Evolutionary conservation across 2,113 vertebrate species (phyloP).

Genomic region (Syrrhaptes paradoxus): DNA sequence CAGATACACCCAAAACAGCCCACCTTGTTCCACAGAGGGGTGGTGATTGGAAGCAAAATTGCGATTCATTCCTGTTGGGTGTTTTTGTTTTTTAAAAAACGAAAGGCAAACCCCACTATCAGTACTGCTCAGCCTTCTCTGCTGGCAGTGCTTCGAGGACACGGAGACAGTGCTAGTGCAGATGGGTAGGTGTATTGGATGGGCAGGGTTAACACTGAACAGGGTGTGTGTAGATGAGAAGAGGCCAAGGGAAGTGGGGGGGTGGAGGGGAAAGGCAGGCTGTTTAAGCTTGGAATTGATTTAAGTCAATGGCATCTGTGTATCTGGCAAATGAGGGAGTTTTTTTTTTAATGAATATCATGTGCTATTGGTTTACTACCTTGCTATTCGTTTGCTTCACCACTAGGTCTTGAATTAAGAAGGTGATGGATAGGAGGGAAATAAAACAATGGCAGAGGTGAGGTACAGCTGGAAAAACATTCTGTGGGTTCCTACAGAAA

Average conservation of each 20-base stretch:
- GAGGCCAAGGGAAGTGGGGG: not conserved
- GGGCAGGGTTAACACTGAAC: no score
- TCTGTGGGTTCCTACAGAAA: not conserved
- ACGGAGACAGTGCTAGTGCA: rapidly evolving
- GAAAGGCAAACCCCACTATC: rapidly evolving
- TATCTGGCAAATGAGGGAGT: not conserved
- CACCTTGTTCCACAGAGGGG: not conserved
- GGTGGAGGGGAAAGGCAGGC: not conserved
- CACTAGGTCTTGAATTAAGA: not conserved
- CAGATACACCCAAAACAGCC: not conserved
- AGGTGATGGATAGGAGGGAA: not conserved
- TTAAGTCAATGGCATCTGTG: not conserved
- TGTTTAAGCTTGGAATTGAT: not conserved
- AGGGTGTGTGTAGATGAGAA: no score
- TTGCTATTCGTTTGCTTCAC: not conserved
- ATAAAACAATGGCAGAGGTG: not conserved
- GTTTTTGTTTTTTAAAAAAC: no score
- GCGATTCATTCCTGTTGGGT: not conserved
- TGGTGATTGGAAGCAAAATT: not conserved
- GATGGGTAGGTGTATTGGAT: not conserved
- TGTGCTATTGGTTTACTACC: not conserved
- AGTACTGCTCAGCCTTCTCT: not conserved
- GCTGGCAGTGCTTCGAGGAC: not conserved
- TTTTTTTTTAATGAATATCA: not conserved
- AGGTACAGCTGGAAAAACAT: not conserved